phyloP scores from a whole-genome alignment of 1,140 invertebrate species.

The Caerostris extrusa region DNA sequence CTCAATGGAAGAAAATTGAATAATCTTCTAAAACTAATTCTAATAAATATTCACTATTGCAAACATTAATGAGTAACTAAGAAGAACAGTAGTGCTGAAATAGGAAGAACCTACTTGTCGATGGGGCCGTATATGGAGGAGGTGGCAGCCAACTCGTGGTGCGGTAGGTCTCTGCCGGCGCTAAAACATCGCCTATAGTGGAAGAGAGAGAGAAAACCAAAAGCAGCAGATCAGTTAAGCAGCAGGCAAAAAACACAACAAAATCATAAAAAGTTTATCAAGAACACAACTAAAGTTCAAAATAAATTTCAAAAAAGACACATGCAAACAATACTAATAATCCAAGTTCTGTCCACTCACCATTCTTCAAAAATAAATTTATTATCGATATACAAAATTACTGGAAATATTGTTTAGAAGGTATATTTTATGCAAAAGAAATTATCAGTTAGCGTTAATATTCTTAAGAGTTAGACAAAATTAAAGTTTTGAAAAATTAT shows the following conservation, averaged over 20 bases:
- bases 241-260: slow-evolving; percentile 74
- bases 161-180: slow-evolving; percentile 71
- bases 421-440: too few species aligned
- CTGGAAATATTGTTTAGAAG: too few species aligned
- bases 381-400: too few species aligned
- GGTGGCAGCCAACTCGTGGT: slow-evolving; percentile 70
- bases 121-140: slow-evolving; percentile 71
- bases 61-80: neutral
- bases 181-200: slow-evolving; percentile 75
- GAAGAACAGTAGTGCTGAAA: neutral
- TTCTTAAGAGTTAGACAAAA: too few species aligned
- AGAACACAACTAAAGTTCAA: slow-evolving; percentile 60
- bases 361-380: neutral
- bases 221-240: slow-evolving; percentile 76
- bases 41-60: too few species aligned
- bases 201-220: slow-evolving; percentile 73
- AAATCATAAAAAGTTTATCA: slow-evolving; percentile 73
- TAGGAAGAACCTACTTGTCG: slow-evolving; percentile 71
- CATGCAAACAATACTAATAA: slow-evolving; percentile 29
- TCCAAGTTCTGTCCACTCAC: slow-evolving; percentile 32
- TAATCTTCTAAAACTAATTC: too few species aligned
- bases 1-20: too few species aligned
- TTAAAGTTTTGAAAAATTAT: too few species aligned
- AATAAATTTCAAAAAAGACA: slow-evolving; percentile 14
- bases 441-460: too few species aligned